Base-by-base conservation (phyloP, 2,797 vertebrate genomes). In the Martes flavigula region DNA sequence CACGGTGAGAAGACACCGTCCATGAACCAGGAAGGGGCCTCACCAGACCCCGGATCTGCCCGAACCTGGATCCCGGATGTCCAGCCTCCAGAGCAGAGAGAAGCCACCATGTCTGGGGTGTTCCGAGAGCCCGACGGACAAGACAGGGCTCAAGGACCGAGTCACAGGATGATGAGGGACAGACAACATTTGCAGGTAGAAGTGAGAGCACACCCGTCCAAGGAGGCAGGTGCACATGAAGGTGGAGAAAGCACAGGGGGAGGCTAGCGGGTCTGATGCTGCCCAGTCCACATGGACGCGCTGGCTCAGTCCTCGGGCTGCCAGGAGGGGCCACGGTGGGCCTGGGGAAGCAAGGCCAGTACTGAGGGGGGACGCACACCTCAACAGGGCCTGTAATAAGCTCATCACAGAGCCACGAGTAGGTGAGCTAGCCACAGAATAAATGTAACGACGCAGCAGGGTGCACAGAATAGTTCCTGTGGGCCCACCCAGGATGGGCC, bases 21-120 rank as follows among this genome's bases (percentile, higher is more conserved):
- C 13, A 5, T 46, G 58, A 13, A 43, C 27, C 23, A 43, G 23
- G 70, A 43, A 43, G 70, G 2, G 5, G 38, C 38, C 38, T 43
- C 38, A 40, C 38, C 32, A 21, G 75, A 35, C 48, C 5, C 48
- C 0, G 0, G 10, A 35, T 13, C 75, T 35, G 48, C 32, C 48
- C 0, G 20, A 1, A 1, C 75, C 75, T 23, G 6, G 10, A 21
- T 46, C 58, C 18, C 1, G 0, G 58, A 21, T 1, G 18, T 46
- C 58, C 81, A 14, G 30, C 11, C 18, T 21, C 58, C 40, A 46
- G 79, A n/a, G 43, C 3, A 12, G 38, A 73, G 70, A 17, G 62
- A 62, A 32, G 30, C 30, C 62, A 32, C 62, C 30, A 3, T 1
- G 14, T 32, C 62, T 32, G 62, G 30, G 62, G 30, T 32, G 62